Base-by-base conservation (phyloP, 1,140 invertebrate species). In the Aphis gossypii region DNA sequence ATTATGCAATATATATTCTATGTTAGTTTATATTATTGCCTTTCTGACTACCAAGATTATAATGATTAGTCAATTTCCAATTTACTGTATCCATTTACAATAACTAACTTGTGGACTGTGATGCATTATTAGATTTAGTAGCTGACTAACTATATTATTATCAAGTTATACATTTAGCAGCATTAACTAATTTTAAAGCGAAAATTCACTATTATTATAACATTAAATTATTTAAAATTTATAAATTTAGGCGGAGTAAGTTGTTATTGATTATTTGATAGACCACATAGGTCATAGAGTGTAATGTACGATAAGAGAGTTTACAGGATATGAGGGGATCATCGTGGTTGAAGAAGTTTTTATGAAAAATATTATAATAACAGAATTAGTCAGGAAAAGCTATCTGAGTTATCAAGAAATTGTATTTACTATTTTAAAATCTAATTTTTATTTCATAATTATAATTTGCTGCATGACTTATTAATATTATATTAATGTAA, bases 101-200 rank as follows among this genome's bases (percentile, higher is more conserved):
- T 51, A 51, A n/a, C 6, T 1, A 87, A 48, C 41, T 48, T 48
- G 30, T 20, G 48, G 18, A 14, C 48, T 51, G 14, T 9, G 6
- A 1, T n/a, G 30, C 8, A 87, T 87, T 87, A 87, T 87, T 87
- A 87, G 18, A 87, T 87, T 87, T 87, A 51, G 84, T 46, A 46
- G 8, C 21, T 30, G 25, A 23, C 48, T 35, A 35, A 30, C 87
- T 23, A 35, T 23, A 35, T 25, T 51, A 51, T 88, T 25, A 21
- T 46, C 87, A 44, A 86, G 83, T 30, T 86, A 44, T 44, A 8
- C 21, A 51, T 44, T 25, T 14, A 38, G 44, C n/a, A 51, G 4
- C 6, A 48, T 48, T n/a, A 30, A 48, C 30, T 46, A 18, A 35
- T 51, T 88, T 88, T 9, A 38, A 38, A 54, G 35, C 35, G 11